Evolutionary conservation across 2,888 invertebrate genomes (phyloP).

Genomic region (Spisula subtruncata): DNA sequence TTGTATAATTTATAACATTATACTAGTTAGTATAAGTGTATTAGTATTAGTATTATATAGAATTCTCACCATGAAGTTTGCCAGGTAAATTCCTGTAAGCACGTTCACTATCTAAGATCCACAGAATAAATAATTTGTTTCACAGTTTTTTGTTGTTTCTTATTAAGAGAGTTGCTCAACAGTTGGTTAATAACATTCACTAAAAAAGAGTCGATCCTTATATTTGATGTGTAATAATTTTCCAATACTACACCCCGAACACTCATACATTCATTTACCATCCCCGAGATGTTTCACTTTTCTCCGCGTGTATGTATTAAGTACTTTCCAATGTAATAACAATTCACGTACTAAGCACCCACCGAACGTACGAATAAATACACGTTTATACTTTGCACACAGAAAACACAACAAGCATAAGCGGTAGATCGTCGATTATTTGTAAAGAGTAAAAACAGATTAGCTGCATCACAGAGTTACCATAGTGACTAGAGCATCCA

Average conservation of each 20-base stretch:
- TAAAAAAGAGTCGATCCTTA: neutral
- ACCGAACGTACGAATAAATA: neutral
- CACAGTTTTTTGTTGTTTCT: neutral
- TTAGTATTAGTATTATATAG: neutral
- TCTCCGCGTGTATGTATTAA: neutral
- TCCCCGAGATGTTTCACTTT: slow-evolving; percentile 11
- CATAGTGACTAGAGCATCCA: slow-evolving; percentile 34
- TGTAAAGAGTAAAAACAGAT: slow-evolving; percentile 43
- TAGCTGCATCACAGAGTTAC: slow-evolving; percentile 27
- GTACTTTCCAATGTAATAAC: neutral
- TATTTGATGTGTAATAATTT: slow-evolving; percentile 5
- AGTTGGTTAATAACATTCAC: slow-evolving; percentile 9
- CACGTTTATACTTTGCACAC: neutral
- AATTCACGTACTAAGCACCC: neutral
- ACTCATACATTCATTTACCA: neutral
- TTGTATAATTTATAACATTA: too few species aligned
- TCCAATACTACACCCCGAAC: neutral
- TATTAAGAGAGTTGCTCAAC: neutral
- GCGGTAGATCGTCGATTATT: slow-evolving; percentile 25
- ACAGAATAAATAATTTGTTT: neutral
- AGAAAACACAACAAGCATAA: slow-evolving; percentile 10
- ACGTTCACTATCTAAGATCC: neutral
- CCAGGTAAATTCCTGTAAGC: slow-evolving; percentile 1
- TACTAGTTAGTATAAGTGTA: too few species aligned
- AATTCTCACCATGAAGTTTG: slow-evolving; percentile 16